A percentile compares a stretch with the other conserved stretches of the same genome.
Conservation (phyloP, 2,888 invertebrate genomes). For the Laspeyria flexula region DNA sequence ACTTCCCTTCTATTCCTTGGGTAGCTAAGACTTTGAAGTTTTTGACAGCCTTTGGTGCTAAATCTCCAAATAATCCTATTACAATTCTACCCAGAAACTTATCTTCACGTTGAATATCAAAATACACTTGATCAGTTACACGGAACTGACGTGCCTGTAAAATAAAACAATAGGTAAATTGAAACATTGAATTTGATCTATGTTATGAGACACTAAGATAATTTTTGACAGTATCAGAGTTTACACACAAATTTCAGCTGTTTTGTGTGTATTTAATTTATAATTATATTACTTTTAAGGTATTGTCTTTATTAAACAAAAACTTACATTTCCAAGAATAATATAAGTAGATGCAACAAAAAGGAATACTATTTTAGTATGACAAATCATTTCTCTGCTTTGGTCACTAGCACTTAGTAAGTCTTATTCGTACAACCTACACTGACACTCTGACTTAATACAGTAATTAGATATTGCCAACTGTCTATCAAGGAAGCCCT, state of each 20-base stretch:
- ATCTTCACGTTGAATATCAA: constrained; percentile 92
- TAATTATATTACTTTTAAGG: no score
- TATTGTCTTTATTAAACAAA: background rate
- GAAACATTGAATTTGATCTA: no score
- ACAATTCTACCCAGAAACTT: constrained; percentile 91
- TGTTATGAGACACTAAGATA: no score
- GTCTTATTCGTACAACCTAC: constrained; percentile 16
- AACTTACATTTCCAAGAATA: constrained; percentile 46
- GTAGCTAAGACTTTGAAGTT: constrained; percentile 95
- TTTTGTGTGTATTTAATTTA: no score
- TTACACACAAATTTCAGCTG: no score
- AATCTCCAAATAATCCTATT: constrained; percentile 95
- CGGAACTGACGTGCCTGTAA: constrained; percentile 87
- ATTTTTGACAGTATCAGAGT: no score
- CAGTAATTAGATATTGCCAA: constrained; percentile 33
- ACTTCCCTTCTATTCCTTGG: constrained; percentile 90
- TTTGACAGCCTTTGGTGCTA: constrained; percentile 93
- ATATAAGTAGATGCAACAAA: constrained; percentile 37
- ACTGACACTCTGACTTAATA: constrained; percentile 24
- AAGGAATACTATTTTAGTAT: constrained; percentile 33
- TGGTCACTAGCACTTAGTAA: constrained; percentile 3
- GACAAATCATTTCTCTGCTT: constrained; percentile 39
- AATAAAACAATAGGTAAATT: background rate
- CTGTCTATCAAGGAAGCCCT: constrained; percentile 34
- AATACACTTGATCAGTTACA: constrained; percentile 93